These are phyloP conservation scores for Fragum whitleyi DNA, from an alignment of 2,888 invertebrate genomes.

Conservation along the genomic window DNA sequence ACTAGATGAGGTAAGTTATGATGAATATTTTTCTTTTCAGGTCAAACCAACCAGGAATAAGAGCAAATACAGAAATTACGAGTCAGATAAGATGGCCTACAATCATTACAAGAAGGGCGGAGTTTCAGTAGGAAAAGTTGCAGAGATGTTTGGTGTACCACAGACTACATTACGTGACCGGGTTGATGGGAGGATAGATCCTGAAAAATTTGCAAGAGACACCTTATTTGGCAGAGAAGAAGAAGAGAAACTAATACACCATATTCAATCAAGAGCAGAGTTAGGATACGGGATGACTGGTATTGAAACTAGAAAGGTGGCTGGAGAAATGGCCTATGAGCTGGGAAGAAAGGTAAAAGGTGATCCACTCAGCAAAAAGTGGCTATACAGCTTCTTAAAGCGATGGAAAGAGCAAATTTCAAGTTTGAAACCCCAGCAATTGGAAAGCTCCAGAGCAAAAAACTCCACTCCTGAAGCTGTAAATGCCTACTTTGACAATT, in stretches of 20 bases:
- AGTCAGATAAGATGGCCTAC: conserved; percentile 5
- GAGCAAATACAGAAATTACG: not conserved
- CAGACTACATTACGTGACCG: conserved; percentile 14
- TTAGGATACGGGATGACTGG: conserved; percentile 22
- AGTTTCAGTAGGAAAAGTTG: conserved; percentile 7
- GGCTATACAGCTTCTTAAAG: conserved; percentile 18
- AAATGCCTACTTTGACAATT: not conserved
- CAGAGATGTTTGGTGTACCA: conserved; percentile 25
- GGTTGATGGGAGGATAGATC: conserved; percentile 11
- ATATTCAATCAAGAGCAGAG: conserved; percentile 18
- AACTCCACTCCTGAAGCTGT: conserved; percentile 12
- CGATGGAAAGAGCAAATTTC: conserved; percentile 16
- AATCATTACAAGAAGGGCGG: not conserved
- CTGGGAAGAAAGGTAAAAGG: not conserved
- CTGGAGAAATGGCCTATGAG: conserved; percentile 15
- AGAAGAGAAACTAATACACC: conserved; percentile 11
- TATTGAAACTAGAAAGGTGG: not conserved
- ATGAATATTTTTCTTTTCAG: conserved; percentile 10
- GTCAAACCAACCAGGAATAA: not conserved
- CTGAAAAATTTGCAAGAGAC: conserved; percentile 21
- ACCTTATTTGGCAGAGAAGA: conserved; percentile 30
- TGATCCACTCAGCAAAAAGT: conserved; percentile 21
- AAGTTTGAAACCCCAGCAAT: conserved; percentile 11
- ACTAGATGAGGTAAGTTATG: no score
- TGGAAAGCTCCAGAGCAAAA: conserved; percentile 12